Evolutionary conservation across 2,113 vertebrate species (phyloP).

Genomic region (Rattus rattus): DNA sequence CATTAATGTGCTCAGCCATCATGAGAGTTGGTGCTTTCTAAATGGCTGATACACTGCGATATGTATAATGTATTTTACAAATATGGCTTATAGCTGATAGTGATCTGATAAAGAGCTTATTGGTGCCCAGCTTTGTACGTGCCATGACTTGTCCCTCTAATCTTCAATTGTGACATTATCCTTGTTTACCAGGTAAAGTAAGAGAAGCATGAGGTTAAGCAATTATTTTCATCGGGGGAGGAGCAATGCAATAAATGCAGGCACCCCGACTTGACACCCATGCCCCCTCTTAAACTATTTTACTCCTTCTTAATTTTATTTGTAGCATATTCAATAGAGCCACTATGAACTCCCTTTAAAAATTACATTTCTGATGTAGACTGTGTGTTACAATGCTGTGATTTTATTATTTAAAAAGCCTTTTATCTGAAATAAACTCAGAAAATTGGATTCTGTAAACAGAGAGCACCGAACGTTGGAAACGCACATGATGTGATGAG

Average conservation of each 20-base stretch:
- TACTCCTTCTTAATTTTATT: background rate
- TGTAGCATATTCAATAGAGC: background rate
- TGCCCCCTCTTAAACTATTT: background rate
- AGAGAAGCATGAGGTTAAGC: constrained; percentile 5
- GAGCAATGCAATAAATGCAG: background rate
- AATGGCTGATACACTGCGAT: background rate
- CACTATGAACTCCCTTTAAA: constrained; percentile 25
- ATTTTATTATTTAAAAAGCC: constrained; percentile 69
- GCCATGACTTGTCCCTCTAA: background rate
- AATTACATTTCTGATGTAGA: constrained; percentile 54
- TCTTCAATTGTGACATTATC: background rate
- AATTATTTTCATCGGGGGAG: background rate
- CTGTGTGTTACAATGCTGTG: constrained; percentile 8
- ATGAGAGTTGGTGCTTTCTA: background rate
- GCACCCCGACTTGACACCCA: background rate
- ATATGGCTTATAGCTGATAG: background rate
- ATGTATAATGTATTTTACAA: background rate
- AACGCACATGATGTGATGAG: constrained; percentile 50
- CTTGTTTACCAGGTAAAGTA: background rate
- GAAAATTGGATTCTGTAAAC: constrained; percentile 73
- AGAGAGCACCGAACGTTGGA: constrained; percentile 46
- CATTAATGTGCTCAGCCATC: background rate
- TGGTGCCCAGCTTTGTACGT: background rate
- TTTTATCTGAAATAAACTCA: constrained; percentile 73
- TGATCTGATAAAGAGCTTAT: background rate